A percentile compares a stretch with the other conserved stretches of the same genome.
Evolutionary conservation across 1,140 invertebrate species (phyloP).

Genomic region (Macrotrachela quadricornifera): DNA sequence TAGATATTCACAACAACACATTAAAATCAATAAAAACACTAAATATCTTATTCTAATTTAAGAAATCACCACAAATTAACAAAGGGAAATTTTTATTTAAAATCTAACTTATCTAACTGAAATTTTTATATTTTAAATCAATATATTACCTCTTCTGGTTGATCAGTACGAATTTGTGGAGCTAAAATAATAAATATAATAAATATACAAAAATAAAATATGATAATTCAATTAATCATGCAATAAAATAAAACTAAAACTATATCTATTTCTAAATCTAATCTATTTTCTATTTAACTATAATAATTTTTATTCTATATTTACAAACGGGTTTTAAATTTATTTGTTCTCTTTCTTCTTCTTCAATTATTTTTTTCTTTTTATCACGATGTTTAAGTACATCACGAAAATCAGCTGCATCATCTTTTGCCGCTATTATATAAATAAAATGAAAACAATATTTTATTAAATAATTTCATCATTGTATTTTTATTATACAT

Average conservation of each 20-base stretch:
- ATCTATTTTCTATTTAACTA: not conserved
- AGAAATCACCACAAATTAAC: not conserved
- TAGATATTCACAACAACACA: not conserved
- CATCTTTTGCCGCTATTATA: conserved; percentile 1
- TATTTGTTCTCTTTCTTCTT: not conserved
- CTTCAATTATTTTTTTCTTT: not conserved
- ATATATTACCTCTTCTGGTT: too few relatives aligned
- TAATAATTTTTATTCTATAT: not conserved
- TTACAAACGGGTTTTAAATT: conserved; percentile 4
- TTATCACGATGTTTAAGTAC: conserved; percentile 6
- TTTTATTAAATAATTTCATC: not conserved
- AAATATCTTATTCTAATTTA: not conserved
- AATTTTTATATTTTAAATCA: too few relatives aligned
- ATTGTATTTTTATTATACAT: conserved; percentile 1
- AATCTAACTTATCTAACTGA: too few relatives aligned
- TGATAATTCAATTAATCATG: not conserved
- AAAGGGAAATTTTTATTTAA: not conserved
- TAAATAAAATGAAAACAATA: not conserved
- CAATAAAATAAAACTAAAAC: not conserved
- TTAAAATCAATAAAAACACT: not conserved
- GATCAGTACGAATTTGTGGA: too few relatives aligned
- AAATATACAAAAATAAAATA: not conserved
- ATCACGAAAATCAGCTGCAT: conserved; percentile 5
- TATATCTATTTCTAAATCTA: not conserved
- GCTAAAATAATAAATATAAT: not conserved